Evolutionary conservation across 53 echinoderm and acorn worm genomes (phyloP).

Genomic region (Mesocentrotus franciscanus): DNA sequence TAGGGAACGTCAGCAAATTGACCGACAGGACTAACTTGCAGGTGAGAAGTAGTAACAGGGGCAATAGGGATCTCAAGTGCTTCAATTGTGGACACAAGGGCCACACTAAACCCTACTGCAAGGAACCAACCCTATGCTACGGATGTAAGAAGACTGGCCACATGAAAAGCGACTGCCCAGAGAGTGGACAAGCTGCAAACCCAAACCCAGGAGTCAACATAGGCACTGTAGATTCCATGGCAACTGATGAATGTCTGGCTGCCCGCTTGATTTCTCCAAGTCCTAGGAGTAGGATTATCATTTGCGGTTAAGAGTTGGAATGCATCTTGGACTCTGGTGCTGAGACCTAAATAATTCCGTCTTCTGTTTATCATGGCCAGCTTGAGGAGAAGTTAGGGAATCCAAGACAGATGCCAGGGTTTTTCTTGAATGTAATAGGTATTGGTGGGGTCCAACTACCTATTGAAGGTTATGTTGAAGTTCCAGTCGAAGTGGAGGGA

Average conservation of each 20-base stretch:
- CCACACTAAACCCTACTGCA: not conserved
- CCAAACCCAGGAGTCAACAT: not conserved
- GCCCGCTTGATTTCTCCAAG: constrained; percentile 59
- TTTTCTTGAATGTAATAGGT: constrained; percentile 60
- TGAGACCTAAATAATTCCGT: constrained; percentile 64
- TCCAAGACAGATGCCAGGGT: constrained; percentile 33
- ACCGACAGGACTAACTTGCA: too few relatives aligned
- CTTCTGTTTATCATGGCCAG: constrained; percentile 56
- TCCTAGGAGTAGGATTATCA: constrained; percentile 57
- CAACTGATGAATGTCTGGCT: too few relatives aligned
- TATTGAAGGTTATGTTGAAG: constrained; percentile 62
- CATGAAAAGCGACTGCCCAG: constrained; percentile 37
- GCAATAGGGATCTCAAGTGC: not conserved
- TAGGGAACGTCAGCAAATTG: too few relatives aligned
- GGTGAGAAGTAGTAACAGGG: not conserved
- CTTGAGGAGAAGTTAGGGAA: constrained; percentile 13
- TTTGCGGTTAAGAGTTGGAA: constrained; percentile 48
- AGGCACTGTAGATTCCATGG: too few relatives aligned
- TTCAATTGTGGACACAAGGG: constrained; percentile 64
- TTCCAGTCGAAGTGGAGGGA: constrained; percentile 8
- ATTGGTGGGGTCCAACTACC: constrained; percentile 62
- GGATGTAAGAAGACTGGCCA: constrained; percentile 56
- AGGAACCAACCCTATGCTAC: not conserved
- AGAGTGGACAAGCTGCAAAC: not conserved
- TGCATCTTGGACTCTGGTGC: constrained; percentile 74